Percentiles rank a stretch among this genome's conserved stretches.
Evolutionary conservation across 2,797 vertebrate species (phyloP).

Genomic region (Liparis tanakae): DNA sequence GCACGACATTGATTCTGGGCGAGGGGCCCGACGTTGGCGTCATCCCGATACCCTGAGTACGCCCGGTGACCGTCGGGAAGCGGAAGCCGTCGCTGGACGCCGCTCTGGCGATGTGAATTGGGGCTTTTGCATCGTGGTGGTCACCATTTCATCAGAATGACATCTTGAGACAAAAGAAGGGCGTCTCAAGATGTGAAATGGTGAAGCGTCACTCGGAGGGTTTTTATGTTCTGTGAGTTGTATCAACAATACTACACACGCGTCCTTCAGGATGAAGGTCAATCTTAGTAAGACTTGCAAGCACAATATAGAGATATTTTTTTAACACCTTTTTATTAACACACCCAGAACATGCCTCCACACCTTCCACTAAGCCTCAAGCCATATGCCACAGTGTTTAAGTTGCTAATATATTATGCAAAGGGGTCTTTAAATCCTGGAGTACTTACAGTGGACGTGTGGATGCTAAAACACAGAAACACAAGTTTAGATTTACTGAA

Average conservation of each 20-base stretch:
- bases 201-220: constrained; percentile 7
- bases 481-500: constrained; percentile 21
- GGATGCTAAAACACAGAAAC: constrained; percentile 17
- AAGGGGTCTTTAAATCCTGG: constrained; percentile 50
- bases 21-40: constrained; percentile 67
- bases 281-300: constrained; percentile 72
- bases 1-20: constrained; percentile 58
- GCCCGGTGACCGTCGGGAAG: neutral
- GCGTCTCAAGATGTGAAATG: constrained; percentile 44
- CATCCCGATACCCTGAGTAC: constrained; percentile 58
- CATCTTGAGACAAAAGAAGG: too few relatives aligned
- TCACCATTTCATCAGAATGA: too few relatives aligned
- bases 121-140: neutral
- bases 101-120: constrained; percentile 3
- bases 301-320: constrained; percentile 75
- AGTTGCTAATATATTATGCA: constrained; percentile 68
- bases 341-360: constrained; percentile 57
- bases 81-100: neutral
- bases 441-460: constrained; percentile 14
- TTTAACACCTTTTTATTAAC: constrained; percentile 58
- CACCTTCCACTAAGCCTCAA: constrained; percentile 62
- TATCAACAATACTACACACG: constrained; percentile 8
- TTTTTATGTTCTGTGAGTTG: constrained; percentile 27
- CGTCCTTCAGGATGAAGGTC: constrained; percentile 48
- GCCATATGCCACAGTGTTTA: constrained; percentile 59